Percentiles rank a stretch among this genome's conserved stretches.
Evolutionary conservation across 2,113 vertebrate genomes (phyloP).

Genomic region (Periophthalmodon schlosseri): DNA sequence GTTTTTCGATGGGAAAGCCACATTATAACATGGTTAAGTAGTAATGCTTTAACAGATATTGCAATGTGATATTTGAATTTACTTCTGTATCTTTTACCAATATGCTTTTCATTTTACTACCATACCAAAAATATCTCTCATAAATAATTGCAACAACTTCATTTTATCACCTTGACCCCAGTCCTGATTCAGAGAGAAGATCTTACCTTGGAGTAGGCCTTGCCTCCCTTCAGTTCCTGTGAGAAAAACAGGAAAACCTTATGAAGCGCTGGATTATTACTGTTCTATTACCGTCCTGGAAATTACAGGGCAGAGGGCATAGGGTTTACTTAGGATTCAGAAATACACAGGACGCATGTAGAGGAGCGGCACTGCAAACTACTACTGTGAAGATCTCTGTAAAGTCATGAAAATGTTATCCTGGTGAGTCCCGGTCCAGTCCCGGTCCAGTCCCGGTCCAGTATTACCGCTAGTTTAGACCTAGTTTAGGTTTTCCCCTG

Average conservation of each 20-base stretch:
- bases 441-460: neutral
- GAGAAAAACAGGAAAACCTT: constrained; percentile 74
- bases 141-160: too few species aligned
- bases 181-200: neutral
- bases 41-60: too few species aligned
- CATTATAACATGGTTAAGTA: too few species aligned
- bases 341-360: neutral
- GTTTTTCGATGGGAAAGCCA: too few species aligned
- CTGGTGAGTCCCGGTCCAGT: neutral
- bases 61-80: too few species aligned
- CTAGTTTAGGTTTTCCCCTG: neutral
- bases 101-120: too few species aligned
- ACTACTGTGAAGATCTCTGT: neutral
- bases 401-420: too few species aligned
- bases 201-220: constrained; percentile 95
- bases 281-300: constrained; percentile 46
- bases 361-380: neutral
- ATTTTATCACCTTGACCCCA: neutral
- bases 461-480: neutral
- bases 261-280: constrained; percentile 39
- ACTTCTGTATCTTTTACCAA: too few species aligned
- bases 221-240: constrained; percentile 98
- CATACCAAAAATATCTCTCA: too few species aligned
- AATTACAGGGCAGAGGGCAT: constrained; percentile 41
- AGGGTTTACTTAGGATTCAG: neutral